These are phyloP conservation scores for Hemibagrus guttatus DNA, from an alignment of 2,797 vertebrate species.

Conservation along the genomic window DNA sequence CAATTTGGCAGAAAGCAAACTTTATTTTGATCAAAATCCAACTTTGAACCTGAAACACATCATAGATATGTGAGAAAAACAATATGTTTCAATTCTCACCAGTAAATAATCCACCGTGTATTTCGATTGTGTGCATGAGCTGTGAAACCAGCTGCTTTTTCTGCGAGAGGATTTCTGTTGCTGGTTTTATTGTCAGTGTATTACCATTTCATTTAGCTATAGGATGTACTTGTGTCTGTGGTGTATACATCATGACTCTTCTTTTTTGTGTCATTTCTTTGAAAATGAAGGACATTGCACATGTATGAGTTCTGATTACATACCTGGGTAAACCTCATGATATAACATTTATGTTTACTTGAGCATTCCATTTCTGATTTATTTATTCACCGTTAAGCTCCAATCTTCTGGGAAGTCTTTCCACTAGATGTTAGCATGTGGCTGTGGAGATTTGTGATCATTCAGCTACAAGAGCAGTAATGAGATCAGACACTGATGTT, in stretches of 20 bases:
- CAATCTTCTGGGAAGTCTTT: not conserved
- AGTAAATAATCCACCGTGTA: not conserved
- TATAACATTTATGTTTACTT: not conserved
- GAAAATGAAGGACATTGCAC: not conserved
- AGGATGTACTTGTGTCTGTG: not conserved
- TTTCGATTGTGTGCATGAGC: not conserved
- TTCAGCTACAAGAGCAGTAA: not conserved
- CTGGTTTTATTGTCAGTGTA: not conserved
- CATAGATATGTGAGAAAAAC: not conserved
- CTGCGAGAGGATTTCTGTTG: not conserved
- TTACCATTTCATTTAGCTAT: not conserved
- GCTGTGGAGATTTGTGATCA: not conserved
- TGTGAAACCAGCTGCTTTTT: not conserved
- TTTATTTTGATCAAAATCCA: not conserved
- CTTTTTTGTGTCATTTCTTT: not conserved
- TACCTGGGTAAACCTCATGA: not conserved
- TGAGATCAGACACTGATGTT: not conserved
- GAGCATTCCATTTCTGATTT: not conserved
- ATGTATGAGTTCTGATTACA: not conserved
- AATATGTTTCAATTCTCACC: not conserved
- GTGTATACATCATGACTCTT: not conserved
- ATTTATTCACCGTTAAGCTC: not conserved
- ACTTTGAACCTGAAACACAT: no score
- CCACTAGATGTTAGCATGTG: not conserved
- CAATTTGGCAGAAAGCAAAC: not conserved